Percentiles rank a stretch among this genome's conserved stretches.
phyloP scores from a whole-genome alignment of 2,113 vertebrate genomes.

The Calyptommatus sinebrachiatus region DNA sequence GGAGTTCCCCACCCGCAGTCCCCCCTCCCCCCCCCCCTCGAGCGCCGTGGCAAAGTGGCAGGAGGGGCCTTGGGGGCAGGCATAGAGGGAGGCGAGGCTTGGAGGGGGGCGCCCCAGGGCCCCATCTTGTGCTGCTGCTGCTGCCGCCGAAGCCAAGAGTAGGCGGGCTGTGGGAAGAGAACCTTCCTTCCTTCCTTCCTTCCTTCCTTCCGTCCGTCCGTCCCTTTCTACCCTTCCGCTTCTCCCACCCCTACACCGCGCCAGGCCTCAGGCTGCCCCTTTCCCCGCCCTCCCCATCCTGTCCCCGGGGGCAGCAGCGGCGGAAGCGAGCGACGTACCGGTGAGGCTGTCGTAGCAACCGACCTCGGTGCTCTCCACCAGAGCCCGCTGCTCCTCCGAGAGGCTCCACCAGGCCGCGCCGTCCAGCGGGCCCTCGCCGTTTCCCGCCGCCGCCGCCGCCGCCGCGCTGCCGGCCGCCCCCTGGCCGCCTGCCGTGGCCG shows the following conservation, averaged over 20 bases:
- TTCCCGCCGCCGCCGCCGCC: not conserved
- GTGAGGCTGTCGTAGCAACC: conserved; percentile 92
- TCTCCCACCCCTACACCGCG: not conserved
- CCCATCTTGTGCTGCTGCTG: not conserved
- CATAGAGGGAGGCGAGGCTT: too few relatives aligned
- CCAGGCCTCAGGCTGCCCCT: not conserved
- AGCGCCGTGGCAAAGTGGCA: too few relatives aligned
- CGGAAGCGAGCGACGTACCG: conserved; percentile 63
- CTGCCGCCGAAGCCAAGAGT: not conserved
- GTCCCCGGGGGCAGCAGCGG: too few relatives aligned
- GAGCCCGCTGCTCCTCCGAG: conserved; percentile 84
- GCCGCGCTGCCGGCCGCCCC: not conserved
- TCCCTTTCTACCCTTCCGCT: not conserved
- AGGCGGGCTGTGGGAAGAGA: not conserved
- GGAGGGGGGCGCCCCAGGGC: too few relatives aligned
- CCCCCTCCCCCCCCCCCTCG: too few relatives aligned
- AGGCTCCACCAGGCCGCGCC: conserved; percentile 63
- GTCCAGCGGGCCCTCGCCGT: conserved; percentile 64
- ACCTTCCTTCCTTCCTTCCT: not conserved
- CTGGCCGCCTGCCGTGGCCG: conserved; percentile 44
- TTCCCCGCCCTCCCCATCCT: conserved; percentile 33
- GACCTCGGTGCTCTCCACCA: conserved; percentile 88
- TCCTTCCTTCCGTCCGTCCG: not conserved
- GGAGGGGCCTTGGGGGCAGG: too few relatives aligned
- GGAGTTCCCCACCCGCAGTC: too few relatives aligned